Evolutionary conservation across 2,797 vertebrate species (phyloP).

Genomic region (Rhabdomys pumilio): DNA sequence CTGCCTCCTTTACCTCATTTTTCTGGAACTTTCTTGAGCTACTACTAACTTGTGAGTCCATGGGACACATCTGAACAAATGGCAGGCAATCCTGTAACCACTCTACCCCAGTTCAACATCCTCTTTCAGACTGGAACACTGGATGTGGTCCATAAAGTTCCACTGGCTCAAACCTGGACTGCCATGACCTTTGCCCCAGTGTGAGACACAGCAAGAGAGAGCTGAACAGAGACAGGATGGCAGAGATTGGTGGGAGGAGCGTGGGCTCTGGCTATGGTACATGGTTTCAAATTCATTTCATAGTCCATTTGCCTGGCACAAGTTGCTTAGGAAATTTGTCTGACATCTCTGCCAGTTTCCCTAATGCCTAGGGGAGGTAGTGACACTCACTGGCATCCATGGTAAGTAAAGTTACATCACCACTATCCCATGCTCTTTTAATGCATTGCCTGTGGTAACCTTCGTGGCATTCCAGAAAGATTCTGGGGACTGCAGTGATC

Average conservation of each 20-base stretch:
- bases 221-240: neutral
- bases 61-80: neutral
- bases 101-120: too few species aligned
- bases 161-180: neutral
- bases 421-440: neutral
- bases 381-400: neutral
- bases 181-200: neutral
- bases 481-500: neutral
- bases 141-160: neutral
- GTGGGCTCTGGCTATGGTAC: neutral
- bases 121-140: neutral
- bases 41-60: neutral
- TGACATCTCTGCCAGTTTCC: neutral
- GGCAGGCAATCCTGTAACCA: neutral
- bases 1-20: neutral
- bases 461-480: neutral
- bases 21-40: neutral
- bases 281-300: neutral
- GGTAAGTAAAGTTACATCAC: fast-evolving
- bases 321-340: neutral
- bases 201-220: neutral
- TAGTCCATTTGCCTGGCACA: neutral
- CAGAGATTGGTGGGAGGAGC: neutral
- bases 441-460: neutral
- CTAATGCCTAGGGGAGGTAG: neutral